Evolutionary conservation across 1,140 invertebrate species (phyloP), one percentile per base, ranked within the genome.

Genomic region (Philotrypesis tridentata): DNA sequence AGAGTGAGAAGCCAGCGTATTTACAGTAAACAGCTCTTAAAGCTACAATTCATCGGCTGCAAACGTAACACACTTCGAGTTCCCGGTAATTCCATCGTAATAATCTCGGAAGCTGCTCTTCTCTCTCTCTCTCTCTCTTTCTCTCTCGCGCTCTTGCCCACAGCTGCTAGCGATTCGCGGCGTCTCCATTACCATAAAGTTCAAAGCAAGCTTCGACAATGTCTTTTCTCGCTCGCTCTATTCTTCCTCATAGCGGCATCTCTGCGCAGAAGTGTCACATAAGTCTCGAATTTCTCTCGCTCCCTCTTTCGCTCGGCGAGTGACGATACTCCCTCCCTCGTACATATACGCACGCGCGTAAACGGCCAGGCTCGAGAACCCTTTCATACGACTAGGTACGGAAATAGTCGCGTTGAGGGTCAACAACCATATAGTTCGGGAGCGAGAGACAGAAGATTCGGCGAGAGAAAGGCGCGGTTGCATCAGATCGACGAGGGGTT

Each of bases 381-480:
- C 48, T 55, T 55, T 55, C 48, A 17, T 43, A 33, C 40, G 23
- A n/a, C 72, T 80, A 78, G n/a, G 81, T 82, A 84, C 85, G 84
- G 74, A 80, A 79, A 83, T 79, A 74, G 82, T 79, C 65, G 83
- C 85, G 85, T 85, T 85, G 88, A 89, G 88, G 90, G 89, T 91
- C 89, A 91, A 90, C 89, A 90, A 88, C 89, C 90, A 90, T 87
- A 87, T 55, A 81, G 85, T 88, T 86, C 87, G 79, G 85, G 73
- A 84, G 25, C 84, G 82, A 77, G 84, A 82, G 68, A 14, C 84
- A 84, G 83, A 85, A 89, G 87, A 89, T 88, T 88, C 85, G 88
- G 85, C n/a, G n/a, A 90, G 63, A 23, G 60, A 63, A 25, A 79
- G 79, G 83, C 83, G 84, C 84, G 82, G 88, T 91, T 90, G 89